These are phyloP conservation scores for Baronia brevicornis DNA, from an alignment of 2,888 invertebrate species.

Conservation along the genomic window DNA sequence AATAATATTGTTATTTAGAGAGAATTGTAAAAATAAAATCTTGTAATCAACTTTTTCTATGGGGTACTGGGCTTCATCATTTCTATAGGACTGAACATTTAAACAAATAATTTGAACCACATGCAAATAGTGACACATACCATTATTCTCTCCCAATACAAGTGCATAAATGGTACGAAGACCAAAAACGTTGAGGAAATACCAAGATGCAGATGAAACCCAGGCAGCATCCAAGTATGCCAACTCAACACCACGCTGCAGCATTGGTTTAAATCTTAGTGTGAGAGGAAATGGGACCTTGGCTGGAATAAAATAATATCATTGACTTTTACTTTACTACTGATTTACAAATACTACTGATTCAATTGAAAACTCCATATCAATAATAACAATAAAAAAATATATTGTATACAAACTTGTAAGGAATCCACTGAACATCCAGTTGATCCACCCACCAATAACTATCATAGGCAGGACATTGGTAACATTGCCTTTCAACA, in stretches of 20 bases:
- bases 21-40: too few relatives aligned
- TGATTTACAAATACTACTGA: not conserved
- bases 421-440: slow-evolving; percentile 99
- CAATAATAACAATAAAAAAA: slow-evolving; percentile 3
- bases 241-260: slow-evolving; percentile 97
- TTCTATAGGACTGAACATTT: too few relatives aligned
- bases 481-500: slow-evolving; percentile 98
- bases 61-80: too few relatives aligned
- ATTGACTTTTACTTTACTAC: not conserved
- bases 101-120: too few relatives aligned
- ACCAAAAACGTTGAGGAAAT: slow-evolving; percentile 99
- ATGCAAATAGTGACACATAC: slow-evolving; percentile 41
- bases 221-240: slow-evolving; percentile 97
- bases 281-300: slow-evolving; percentile 99
- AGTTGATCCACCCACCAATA: slow-evolving; percentile 99
- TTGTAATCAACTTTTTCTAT: too few relatives aligned
- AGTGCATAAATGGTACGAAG: slow-evolving; percentile 97
- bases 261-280: slow-evolving; percentile 98
- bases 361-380: not conserved
- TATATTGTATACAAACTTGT: slow-evolving; percentile 80
- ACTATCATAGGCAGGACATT: slow-evolving; percentile 99
- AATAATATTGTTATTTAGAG: too few relatives aligned
- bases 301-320: slow-evolving; percentile 68
- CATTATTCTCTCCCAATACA: slow-evolving; percentile 98
- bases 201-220: slow-evolving; percentile 99